Evolutionary conservation across 2,113 vertebrate genomes (phyloP).

Genomic region (Mellivora capensis): DNA sequence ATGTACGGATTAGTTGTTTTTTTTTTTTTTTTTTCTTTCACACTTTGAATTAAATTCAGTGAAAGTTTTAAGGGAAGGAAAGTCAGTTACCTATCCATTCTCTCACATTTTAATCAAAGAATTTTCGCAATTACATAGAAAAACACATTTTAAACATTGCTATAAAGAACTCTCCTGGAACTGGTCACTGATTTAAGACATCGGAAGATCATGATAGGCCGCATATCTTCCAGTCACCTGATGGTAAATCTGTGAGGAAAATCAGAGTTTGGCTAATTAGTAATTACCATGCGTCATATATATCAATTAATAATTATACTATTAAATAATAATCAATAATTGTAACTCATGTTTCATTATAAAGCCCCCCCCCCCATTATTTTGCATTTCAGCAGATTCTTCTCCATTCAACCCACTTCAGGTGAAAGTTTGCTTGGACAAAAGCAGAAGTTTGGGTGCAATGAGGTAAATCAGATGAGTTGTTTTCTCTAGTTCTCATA

Average conservation of each 20-base stretch:
- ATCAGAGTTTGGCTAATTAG: constrained; percentile 48
- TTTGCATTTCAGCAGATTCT: not conserved
- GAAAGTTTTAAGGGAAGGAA: constrained; percentile 51
- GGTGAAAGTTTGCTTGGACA: not conserved
- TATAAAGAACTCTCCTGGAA: constrained; percentile 46
- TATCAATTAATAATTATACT: not conserved
- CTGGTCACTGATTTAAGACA: constrained; percentile 83
- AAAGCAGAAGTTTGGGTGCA: not conserved
- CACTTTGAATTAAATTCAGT: constrained; percentile 57
- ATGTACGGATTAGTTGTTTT: not conserved
- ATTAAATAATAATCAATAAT: not conserved
- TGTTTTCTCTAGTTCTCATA: not conserved
- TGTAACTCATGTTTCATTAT: constrained; percentile 27
- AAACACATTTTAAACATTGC: not conserved
- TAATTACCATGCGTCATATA: not conserved
- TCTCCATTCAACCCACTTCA: not conserved
- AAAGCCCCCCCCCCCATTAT: not conserved
- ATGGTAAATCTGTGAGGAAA: constrained; percentile 91
- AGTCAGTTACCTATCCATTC: constrained; percentile 21
- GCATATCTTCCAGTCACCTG: constrained; percentile 92
- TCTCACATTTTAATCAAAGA: constrained; percentile 41
- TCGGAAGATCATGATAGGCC: constrained; percentile 90
- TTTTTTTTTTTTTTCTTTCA: not conserved
- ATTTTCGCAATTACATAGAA: constrained; percentile 17
- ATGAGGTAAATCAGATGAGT: not conserved